Evolutionary conservation across 2,888 invertebrate genomes (phyloP), one percentile per base, ranked within the genome.

Genomic region (Tridacna crocea): DNA sequence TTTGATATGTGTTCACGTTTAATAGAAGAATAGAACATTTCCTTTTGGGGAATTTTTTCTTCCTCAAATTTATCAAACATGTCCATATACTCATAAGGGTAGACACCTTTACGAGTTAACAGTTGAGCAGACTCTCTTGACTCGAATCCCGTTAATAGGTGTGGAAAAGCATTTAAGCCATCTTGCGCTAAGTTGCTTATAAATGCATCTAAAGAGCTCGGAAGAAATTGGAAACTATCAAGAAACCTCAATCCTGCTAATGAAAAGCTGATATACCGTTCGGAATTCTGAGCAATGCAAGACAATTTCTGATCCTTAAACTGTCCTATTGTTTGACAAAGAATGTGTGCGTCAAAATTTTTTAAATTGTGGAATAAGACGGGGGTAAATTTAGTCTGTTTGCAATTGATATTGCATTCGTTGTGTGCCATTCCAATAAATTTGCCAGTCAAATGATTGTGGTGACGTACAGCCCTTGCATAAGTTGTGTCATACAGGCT

Each of bases 381-480:
- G 66, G 70, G 79, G 4, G 36, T 79, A 19, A 81, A 79, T 13
- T 55, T 24, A 17, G 76, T 78, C 61, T 75, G 73, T 72, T 76
- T 75, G 27, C 78, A 73, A 11, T 76, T 72, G 0, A 84, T 17
- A 65, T 81, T 84, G 61, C 84, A 81, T 3, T 15, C 24, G 47
- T 78, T 75, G 61, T 70, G 70, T 13, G 80, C 74, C 22, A 66
- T 46, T 2, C 78, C 80, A 51, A 80, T 75, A 63, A 65, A 68
- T 36, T 66, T 48, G n/a, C 76, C 73, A 36, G 79, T 77, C 19
- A 84, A 27, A 77, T 82, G 84, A 60, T 79, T 74, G 46, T 82
- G 80, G 24, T 80, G 76, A 22, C 76, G 60, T 13, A 66, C 73
- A 36, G 60, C 47, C 72, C 66, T 51, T 19, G n/a, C 60, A 68